Evolutionary conservation across 53 echinoderm and acorn worm species (phyloP).

Genomic region (Paracentrotus lividus): DNA sequence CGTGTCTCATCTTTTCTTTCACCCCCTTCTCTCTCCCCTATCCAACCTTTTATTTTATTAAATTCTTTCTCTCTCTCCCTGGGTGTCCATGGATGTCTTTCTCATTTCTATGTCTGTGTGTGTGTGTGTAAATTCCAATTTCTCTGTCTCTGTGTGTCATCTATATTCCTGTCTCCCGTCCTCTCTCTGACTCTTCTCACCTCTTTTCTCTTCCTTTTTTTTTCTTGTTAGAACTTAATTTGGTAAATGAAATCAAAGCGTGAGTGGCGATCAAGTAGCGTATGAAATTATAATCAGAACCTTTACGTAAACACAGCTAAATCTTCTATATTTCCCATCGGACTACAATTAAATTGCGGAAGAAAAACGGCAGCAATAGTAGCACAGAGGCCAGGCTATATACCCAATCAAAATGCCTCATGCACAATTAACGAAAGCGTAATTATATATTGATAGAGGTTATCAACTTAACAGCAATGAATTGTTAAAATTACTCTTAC

Average conservation of each 20-base stretch:
- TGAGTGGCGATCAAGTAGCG: not conserved
- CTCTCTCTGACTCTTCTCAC: not conserved
- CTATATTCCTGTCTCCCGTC: not conserved
- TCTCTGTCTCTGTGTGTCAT: not conserved
- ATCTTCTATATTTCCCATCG: not conserved
- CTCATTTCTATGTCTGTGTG: no score
- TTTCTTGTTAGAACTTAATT: not conserved
- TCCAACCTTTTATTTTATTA: no score
- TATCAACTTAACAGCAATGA: no score
- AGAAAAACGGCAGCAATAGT: not conserved
- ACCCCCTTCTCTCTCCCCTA: no score
- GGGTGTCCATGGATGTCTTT: not conserved
- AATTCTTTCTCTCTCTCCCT: not conserved
- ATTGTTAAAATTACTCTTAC: no score
- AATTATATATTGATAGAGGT: not conserved
- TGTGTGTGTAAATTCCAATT: no score
- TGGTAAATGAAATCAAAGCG: slow-evolving; percentile 40
- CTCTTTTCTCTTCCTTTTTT: not conserved
- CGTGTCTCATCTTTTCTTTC: no score
- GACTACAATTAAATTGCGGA: not conserved
- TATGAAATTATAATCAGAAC: slow-evolving; percentile 7
- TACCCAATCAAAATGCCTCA: not conserved
- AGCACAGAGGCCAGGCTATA: not conserved
- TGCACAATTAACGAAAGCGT: not conserved
- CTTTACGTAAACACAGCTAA: slow-evolving; percentile 14